phyloP scores from a whole-genome alignment of 2,888 invertebrate species.

The Euplexia lucipara region DNA sequence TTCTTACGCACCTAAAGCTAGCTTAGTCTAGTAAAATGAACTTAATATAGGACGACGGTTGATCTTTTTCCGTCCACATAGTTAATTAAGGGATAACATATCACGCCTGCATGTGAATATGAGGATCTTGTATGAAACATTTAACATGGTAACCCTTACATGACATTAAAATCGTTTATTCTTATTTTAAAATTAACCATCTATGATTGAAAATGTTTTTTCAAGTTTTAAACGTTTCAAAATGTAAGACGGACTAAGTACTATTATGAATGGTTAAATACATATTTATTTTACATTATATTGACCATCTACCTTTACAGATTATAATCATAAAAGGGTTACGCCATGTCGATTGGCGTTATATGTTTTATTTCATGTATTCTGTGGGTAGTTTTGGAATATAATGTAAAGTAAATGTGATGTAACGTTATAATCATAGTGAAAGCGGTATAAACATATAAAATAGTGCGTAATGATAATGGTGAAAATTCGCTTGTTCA shows the following conservation, averaged over 20 bases:
- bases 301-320: neutral
- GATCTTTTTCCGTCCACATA: constrained; percentile 63
- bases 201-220: constrained; percentile 55
- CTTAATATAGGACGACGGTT: constrained; percentile 65
- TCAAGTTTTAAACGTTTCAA: constrained; percentile 54
- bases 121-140: constrained; percentile 63
- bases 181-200: constrained; percentile 64
- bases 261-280: constrained; percentile 53
- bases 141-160: constrained; percentile 61
- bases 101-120: constrained; percentile 57
- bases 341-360: neutral
- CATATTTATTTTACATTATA: constrained; percentile 57
- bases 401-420: constrained; percentile 50
- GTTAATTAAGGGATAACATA: constrained; percentile 63
- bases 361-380: constrained; percentile 19
- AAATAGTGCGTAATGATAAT: constrained; percentile 64
- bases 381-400: constrained; percentile 20
- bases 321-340: constrained; percentile 17
- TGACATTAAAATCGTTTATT: constrained; percentile 61
- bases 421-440: constrained; percentile 50
- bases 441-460: constrained; percentile 69
- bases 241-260: constrained; percentile 64
- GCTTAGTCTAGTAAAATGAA: constrained; percentile 85
- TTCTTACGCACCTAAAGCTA: constrained; percentile 84
- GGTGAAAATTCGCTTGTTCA: constrained; percentile 51